These are phyloP conservation scores for Temnothorax curvispinosus DNA, from an alignment of 1,140 invertebrate genomes.

Conservation along the genomic window DNA sequence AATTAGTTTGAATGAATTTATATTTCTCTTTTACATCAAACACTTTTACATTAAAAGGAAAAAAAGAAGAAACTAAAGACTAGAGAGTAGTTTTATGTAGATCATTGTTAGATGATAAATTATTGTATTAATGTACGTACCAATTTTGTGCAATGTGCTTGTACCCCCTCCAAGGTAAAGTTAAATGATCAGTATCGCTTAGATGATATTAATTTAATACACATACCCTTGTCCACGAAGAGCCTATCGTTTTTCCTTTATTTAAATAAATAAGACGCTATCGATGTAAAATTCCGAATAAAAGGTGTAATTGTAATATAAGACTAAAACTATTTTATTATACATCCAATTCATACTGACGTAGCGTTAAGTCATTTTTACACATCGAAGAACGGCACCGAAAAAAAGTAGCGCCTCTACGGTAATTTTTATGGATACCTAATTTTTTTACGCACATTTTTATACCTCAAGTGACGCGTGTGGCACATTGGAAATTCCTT, in stretches of 20 bases:
- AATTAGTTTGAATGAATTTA: slow-evolving; percentile 10
- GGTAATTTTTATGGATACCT: neutral
- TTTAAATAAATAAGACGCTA: slow-evolving; percentile 73
- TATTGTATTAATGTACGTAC: slow-evolving; percentile 16
- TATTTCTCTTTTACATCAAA: slow-evolving; percentile 29
- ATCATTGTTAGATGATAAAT: slow-evolving; percentile 57
- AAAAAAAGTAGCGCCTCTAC: slow-evolving; percentile 3
- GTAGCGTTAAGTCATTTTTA: neutral
- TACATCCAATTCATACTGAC: slow-evolving; percentile 46
- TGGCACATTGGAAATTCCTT: neutral
- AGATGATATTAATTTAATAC: slow-evolving; percentile 48
- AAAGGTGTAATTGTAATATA: slow-evolving; percentile 81
- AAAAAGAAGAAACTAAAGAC: slow-evolving; percentile 19
- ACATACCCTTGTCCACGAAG: slow-evolving; percentile 34
- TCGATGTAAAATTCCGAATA: slow-evolving; percentile 77
- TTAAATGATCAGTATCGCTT: slow-evolving; percentile 6
- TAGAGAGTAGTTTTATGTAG: slow-evolving; percentile 39
- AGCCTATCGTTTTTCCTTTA: slow-evolving; percentile 56
- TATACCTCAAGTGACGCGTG: neutral
- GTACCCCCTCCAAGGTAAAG: slow-evolving; percentile 4
- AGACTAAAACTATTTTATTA: slow-evolving; percentile 81
- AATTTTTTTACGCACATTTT: neutral
- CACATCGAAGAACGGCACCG: neutral
- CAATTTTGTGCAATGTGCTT: slow-evolving; percentile 15
- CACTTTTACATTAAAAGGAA: slow-evolving; percentile 4